phyloP scores from a whole-genome alignment of 2,888 invertebrate genomes.

The Melinaea menophilus region DNA sequence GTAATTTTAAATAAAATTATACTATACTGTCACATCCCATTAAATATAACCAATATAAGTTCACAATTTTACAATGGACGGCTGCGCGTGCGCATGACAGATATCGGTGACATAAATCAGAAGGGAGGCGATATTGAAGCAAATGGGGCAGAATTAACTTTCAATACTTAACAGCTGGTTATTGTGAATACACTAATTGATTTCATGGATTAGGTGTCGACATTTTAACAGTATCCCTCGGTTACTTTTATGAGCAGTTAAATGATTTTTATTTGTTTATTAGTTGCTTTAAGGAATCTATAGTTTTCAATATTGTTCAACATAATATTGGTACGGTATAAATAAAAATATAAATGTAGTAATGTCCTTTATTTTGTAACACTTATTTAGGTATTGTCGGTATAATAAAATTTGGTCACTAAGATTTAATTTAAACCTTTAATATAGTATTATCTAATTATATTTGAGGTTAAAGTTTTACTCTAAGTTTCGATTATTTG shows the following conservation, averaged over 20 bases:
- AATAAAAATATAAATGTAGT: too few species aligned
- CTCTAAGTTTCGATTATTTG: too few species aligned
- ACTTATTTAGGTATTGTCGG: too few species aligned
- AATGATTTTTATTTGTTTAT: conserved; percentile 12
- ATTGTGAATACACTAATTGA: conserved; percentile 41
- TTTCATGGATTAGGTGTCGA: conserved; percentile 48
- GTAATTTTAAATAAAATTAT: neutral
- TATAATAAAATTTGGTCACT: too few species aligned
- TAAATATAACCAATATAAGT: conserved; percentile 12
- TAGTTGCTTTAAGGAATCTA: neutral
- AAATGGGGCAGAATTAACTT: conserved; percentile 55
- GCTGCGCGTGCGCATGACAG: conserved; percentile 41
- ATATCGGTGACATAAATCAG: conserved; percentile 52
- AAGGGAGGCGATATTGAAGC: conserved; percentile 48
- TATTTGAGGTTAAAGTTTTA: too few species aligned
- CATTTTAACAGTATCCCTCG: conserved; percentile 27
- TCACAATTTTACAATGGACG: conserved; percentile 17
- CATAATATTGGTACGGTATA: too few species aligned
- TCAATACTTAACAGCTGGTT: conserved; percentile 48
- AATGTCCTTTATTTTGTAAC: too few species aligned
- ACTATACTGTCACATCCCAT: neutral
- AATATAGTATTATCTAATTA: too few species aligned
- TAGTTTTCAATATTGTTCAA: neutral
- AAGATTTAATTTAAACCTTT: too few species aligned
- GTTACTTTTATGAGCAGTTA: conserved; percentile 13